Base-by-base conservation (phyloP, 1,140 invertebrate genomes). In the Danaus melanippus region DNA sequence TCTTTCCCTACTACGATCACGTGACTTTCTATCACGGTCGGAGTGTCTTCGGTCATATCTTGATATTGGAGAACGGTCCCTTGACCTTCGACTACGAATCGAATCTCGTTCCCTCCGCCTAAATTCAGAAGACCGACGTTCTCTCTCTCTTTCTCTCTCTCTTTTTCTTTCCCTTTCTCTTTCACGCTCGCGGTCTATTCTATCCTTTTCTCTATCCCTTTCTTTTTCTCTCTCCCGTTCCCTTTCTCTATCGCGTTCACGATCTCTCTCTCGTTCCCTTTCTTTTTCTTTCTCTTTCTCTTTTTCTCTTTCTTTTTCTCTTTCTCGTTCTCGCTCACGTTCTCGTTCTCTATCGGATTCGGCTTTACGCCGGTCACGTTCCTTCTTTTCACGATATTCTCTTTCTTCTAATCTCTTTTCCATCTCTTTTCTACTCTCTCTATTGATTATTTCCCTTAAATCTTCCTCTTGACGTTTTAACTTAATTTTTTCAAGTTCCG, bases 381-480 rank as follows among this genome's bases (percentile, higher is more conserved):
- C 76, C 58, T 75, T 80, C 50, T 71, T 67, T 42, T 78, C 74
- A 17, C 71, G 65, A 52, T 69, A 63, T 45, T 82, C 77, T 42
- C 67, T 68, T 44, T 78, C 76, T 53, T 81, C 62, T 60, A 79
- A 12, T 71, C 71, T 66, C 46, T 67, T 80, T 49, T 83, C 76
- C 61, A 76, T 67, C 63, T 82, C 82, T 60, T 75, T 78, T 82
- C 80, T 69, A 69, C 73, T 76, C 74, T 88, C 64, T 69, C 79
- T 76, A 73, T 84, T 79, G 46, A 85, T 76, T 9, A 82, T 73
- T 45, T 70, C 71, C 40, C 79, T 69, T 43, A 87, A 66, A 64
- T 84, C 81, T 69, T 83, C 77, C 32, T 77, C 74, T n/a, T 79
- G 60, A 17, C 74, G 69, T 50, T 64, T 79, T 12, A 60, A 50